Percentiles rank a stretch among this genome's conserved stretches.
Conservation (phyloP, 2,113 vertebrate species). For the Tetrax tetrax region DNA sequence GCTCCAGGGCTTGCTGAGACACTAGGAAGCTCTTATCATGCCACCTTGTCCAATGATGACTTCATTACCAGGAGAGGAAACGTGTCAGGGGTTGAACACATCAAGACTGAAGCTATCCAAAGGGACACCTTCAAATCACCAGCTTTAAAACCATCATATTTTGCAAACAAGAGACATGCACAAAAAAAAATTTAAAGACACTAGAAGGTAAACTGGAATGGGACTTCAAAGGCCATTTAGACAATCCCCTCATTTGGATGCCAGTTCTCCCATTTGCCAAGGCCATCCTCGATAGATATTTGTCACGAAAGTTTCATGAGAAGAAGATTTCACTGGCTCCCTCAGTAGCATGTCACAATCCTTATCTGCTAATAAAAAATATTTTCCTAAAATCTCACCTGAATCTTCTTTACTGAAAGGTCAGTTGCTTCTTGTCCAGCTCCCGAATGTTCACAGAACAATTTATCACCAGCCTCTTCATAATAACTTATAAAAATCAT, state of each 20-base stretch:
- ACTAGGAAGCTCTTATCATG: not conserved
- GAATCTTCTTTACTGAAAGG: not conserved
- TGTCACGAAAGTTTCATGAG: not conserved
- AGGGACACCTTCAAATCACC: not conserved
- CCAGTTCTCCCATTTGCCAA: constrained; percentile 8
- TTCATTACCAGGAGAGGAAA: not conserved
- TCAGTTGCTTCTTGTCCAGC: not conserved
- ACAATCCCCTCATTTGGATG: not conserved
- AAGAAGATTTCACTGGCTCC: not conserved
- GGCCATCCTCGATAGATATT: not conserved
- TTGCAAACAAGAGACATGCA: not conserved
- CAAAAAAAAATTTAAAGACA: constrained; percentile 18
- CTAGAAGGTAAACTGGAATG: not conserved
- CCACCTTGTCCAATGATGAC: not conserved
- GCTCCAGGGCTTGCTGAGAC: not conserved
- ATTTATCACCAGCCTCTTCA: not conserved
- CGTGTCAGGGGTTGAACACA: not conserved
- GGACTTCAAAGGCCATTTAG: not conserved
- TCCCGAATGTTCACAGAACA: not conserved
- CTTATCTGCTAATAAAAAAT: not conserved
- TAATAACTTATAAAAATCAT: not conserved
- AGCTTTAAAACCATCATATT: not conserved
- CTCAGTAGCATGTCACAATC: not conserved
- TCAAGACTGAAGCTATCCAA: not conserved
- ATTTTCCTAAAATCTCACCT: constrained; percentile 18